Evolutionary conservation across 2,797 vertebrate genomes (phyloP).

Genomic region (Spinus pinus): DNA sequence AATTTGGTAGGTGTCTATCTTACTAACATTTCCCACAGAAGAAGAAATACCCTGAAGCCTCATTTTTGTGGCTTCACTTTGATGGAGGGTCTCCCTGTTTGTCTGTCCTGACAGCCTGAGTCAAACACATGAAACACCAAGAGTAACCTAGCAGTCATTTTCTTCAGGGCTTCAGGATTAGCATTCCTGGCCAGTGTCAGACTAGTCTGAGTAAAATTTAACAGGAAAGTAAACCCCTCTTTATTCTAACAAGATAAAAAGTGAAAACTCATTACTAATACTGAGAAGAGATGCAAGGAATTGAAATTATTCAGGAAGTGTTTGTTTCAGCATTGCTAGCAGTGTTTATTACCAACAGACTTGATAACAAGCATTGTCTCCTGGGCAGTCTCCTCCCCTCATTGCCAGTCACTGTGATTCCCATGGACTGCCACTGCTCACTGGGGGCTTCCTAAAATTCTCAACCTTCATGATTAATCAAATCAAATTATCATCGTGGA

Average conservation of each 20-base stretch:
- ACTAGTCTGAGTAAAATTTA: not conserved
- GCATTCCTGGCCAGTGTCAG: not conserved
- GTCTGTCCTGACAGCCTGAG: not conserved
- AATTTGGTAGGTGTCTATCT: not conserved
- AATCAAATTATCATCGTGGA: constrained; percentile 17
- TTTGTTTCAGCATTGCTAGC: not conserved
- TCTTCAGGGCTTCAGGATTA: not conserved
- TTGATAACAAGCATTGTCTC: not conserved
- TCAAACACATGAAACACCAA: not conserved
- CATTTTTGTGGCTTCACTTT: not conserved
- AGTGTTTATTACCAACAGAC: not conserved
- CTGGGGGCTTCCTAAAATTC: not conserved
- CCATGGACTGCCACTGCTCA: not conserved
- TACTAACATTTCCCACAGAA: not conserved
- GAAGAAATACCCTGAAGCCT: not conserved
- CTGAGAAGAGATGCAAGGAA: not conserved
- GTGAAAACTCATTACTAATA: not conserved
- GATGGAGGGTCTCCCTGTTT: not conserved
- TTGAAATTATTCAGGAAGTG: not conserved
- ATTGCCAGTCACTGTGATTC: not conserved
- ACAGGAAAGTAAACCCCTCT: not conserved
- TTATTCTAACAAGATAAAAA: not conserved
- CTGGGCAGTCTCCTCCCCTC: not conserved
- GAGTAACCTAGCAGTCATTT: rapidly evolving
- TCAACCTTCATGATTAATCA: constrained; percentile 14